These are phyloP conservation scores for Lordiphosa andalusiaca DNA, from an alignment of 2,888 invertebrate species.

Conservation along the genomic window DNA sequence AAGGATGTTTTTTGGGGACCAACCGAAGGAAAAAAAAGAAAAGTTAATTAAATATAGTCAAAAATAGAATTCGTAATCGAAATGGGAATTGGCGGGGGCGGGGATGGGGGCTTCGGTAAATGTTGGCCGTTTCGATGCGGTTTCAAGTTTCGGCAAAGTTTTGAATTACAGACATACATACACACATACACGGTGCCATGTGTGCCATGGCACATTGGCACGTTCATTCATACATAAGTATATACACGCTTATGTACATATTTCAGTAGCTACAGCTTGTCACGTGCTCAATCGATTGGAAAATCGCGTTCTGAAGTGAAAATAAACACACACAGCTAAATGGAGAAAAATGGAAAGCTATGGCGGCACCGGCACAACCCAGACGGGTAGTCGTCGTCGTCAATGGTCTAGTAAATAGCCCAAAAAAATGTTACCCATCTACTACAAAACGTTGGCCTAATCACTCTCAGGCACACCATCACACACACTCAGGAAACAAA, in stretches of 20 bases:
- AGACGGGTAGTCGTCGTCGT: slow-evolving; percentile 19
- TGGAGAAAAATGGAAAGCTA: slow-evolving; percentile 59
- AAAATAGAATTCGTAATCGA: slow-evolving; percentile 54
- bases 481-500: slow-evolving; percentile 28
- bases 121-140: slow-evolving; percentile 18
- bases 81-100: slow-evolving; percentile 17
- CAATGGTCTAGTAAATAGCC: slow-evolving; percentile 29
- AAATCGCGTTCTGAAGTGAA: slow-evolving; percentile 73
- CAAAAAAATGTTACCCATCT: slow-evolving; percentile 29
- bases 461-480: slow-evolving; percentile 33
- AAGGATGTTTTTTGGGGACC: slow-evolving; percentile 39
- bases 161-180: slow-evolving; percentile 39
- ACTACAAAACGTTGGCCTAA: slow-evolving; percentile 48
- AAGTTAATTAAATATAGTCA: slow-evolving; percentile 64
- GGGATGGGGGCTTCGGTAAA: too few species aligned
- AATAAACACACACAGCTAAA: slow-evolving; percentile 69
- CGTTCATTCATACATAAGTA: not conserved
- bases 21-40: too few species aligned
- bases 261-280: slow-evolving; percentile 55
- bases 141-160: slow-evolving; percentile 44
- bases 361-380: slow-evolving; percentile 6
- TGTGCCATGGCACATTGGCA: slow-evolving; percentile 33
- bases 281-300: slow-evolving; percentile 73
- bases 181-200: slow-evolving; percentile 32
- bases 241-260: slow-evolving; percentile 25